phyloP scores from a whole-genome alignment of 2,113 vertebrate species.

The Petrocephalus zakoni region DNA sequence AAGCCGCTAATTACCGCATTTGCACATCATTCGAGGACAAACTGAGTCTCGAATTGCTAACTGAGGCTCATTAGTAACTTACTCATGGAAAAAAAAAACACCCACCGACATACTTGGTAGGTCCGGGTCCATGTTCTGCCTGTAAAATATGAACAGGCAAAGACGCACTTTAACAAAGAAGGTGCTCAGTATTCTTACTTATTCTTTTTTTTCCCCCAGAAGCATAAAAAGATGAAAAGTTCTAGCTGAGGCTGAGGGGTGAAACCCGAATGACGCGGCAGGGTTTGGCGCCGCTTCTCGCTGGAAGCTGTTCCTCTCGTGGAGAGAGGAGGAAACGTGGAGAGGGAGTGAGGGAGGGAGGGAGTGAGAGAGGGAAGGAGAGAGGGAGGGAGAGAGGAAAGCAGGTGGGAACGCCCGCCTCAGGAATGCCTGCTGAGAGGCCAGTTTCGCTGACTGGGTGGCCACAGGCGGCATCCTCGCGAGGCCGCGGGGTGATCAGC shows the following conservation, averaged over 20 bases:
- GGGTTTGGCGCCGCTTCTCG: neutral
- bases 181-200: neutral
- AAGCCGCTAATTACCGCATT: neutral
- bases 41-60: neutral
- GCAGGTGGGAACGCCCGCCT: neutral
- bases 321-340: neutral
- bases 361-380: neutral
- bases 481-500: neutral
- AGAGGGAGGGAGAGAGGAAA: neutral
- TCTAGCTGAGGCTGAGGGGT: neutral
- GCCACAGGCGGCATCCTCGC: neutral
- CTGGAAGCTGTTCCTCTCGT: neutral
- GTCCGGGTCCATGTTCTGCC: neutral
- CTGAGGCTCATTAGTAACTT: neutral
- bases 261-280: neutral
- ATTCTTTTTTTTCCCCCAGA: neutral
- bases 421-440: neutral
- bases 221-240: neutral
- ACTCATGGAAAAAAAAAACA: neutral
- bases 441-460: slow-evolving; percentile 3
- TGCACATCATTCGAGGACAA: neutral
- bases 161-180: neutral
- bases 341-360: neutral
- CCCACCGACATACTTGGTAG: neutral
- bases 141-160: neutral